Base-by-base conservation (phyloP, 2,113 vertebrate species). In the Halichoerus grypus region DNA sequence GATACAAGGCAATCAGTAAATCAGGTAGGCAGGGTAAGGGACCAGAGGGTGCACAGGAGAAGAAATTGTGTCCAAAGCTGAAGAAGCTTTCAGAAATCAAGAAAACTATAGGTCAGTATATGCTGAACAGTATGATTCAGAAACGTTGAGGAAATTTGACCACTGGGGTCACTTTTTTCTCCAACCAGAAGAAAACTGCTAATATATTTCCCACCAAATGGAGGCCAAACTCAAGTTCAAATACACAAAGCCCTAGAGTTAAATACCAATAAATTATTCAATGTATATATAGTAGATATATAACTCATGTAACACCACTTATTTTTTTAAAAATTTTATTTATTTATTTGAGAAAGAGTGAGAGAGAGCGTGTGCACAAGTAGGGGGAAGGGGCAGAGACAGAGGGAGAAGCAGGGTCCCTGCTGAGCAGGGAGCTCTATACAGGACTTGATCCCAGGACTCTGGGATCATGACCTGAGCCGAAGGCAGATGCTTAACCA, bases 31-130 rank as follows among this genome's bases (percentile, higher is more conserved):
- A 67, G 31, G 14, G 15, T 67, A 67, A 67, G 31, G 63, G 31
- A 13, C 36, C 36, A 80, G 28, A 21, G 8, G 42, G 31, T 8
- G 31, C 19, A 51, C 11, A 42, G 28, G 9, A 51, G 19, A 49
- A 94, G 13, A 88, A 69, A 46, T 6, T 67, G 36, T 83, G 55
- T 90, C 21, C 88, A 77, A 96, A 57, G 7, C 21, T 65, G 8
- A 95, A 61, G 49, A 69, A 67, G 28, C 8, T 42, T 79, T 55
- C 26, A 81, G 57, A 88, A 88, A 86, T 39, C 18, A 85, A 36
- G 69, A 76, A 95, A 89, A 85, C n/a, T 42, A 26, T 3, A 89
- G 63, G 28, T 71, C 16, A 42, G 3, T 92, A 22, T 89, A 53
- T 46, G 26, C 4, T 59, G 4, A 94, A 13, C 9, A 63, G 71